Percentiles rank a stretch among this genome's conserved stretches.
Evolutionary conservation across 2,113 vertebrate species (phyloP).

Genomic region (Sphaerodactylus townsendi): DNA sequence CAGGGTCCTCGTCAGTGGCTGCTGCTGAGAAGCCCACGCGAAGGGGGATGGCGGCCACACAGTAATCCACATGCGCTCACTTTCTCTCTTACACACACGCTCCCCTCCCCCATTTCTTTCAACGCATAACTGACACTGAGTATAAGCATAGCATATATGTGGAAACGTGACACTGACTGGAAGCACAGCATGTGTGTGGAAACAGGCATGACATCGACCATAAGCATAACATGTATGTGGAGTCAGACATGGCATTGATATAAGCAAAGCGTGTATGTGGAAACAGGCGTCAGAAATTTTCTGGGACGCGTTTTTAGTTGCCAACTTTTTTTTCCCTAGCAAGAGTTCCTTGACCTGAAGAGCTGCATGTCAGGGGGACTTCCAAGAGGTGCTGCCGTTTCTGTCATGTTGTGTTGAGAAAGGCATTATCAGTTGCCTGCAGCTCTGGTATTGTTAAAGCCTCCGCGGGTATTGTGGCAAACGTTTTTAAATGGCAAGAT

Average conservation of each 20-base stretch:
- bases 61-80: fast-evolving
- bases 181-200: not conserved
- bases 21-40: not conserved
- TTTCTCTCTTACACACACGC: not conserved
- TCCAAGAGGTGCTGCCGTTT: not conserved
- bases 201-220: no score
- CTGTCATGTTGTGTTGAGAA: not conserved
- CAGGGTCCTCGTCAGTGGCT: no score
- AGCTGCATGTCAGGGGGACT: not conserved
- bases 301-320: not conserved
- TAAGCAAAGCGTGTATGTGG: not conserved
- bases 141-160: not conserved
- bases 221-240: no score
- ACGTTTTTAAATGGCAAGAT: not conserved
- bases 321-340: not conserved
- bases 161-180: not conserved
- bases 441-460: not conserved
- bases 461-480: no score
- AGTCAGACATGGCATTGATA: no score
- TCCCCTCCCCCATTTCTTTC: not conserved
- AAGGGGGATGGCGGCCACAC: fast-evolving
- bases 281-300: not conserved
- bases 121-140: no score
- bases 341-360: not conserved
- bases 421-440: not conserved